phyloP scores from a whole-genome alignment of 2,888 invertebrate genomes.

The Scaptomyza tumidula region DNA sequence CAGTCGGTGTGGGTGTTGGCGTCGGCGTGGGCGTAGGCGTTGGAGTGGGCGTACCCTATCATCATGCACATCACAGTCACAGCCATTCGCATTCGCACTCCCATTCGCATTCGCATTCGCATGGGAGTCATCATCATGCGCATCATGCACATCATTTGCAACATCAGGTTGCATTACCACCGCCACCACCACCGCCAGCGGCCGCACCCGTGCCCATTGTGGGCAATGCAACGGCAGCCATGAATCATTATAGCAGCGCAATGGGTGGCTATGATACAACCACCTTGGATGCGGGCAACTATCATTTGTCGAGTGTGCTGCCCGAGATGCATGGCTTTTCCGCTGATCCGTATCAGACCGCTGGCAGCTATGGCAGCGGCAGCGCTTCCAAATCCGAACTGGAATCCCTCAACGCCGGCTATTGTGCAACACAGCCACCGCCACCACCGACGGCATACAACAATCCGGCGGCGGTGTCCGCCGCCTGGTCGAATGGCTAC shows the following conservation, averaged over 20 bases:
- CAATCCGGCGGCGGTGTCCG: slow-evolving; percentile 68
- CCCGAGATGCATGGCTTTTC: slow-evolving; percentile 86
- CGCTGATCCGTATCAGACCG: slow-evolving; percentile 84
- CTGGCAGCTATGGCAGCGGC: slow-evolving; percentile 53
- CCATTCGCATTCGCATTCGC: slow-evolving; percentile 38
- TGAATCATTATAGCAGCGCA: slow-evolving; percentile 81
- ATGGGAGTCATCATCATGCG: slow-evolving; percentile 33
- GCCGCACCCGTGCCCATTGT: slow-evolving; percentile 61
- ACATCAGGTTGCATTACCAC: slow-evolving; percentile 84
- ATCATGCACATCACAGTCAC: slow-evolving; percentile 59
- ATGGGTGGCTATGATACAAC: slow-evolving; percentile 84
- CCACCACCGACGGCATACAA: slow-evolving; percentile 79
- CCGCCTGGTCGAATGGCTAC: slow-evolving; percentile 87
- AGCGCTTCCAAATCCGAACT: slow-evolving; percentile 76
- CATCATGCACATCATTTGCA: slow-evolving; percentile 64
- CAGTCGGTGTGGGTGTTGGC: slow-evolving; percentile 41
- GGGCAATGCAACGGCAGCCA: slow-evolving; percentile 81
- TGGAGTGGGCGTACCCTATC: slow-evolving; percentile 51
- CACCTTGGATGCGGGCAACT: slow-evolving; percentile 80
- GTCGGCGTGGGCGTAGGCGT: slow-evolving; percentile 35
- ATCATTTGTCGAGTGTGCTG: slow-evolving; percentile 86
- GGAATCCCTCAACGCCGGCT: slow-evolving; percentile 80
- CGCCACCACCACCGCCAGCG: slow-evolving; percentile 84
- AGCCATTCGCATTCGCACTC: slow-evolving; percentile 48
- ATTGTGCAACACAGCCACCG: slow-evolving; percentile 67